Conservation (phyloP, 2,888 invertebrate species). For the Hypena proboscidalis region DNA sequence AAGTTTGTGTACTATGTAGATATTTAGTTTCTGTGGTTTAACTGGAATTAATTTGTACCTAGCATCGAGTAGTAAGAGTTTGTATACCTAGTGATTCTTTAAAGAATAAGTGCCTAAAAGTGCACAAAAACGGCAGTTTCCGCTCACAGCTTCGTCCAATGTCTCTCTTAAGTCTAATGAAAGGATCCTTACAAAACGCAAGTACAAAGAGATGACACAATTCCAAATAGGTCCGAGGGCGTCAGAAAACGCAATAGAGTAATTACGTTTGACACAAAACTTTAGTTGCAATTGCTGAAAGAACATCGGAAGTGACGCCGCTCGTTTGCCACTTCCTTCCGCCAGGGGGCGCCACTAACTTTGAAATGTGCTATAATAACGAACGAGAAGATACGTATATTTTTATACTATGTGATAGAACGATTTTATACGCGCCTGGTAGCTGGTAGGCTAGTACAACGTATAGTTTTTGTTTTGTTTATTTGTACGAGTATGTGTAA, state of each 20-base stretch:
- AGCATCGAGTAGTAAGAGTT: no score
- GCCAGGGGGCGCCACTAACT: conserved; percentile 26
- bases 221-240: conserved; percentile 33
- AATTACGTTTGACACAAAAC: conserved; percentile 59
- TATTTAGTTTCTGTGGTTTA: conserved; percentile 7
- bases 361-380: conserved; percentile 42
- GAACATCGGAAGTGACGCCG: conserved; percentile 51
- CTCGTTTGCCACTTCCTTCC: conserved; percentile 57
- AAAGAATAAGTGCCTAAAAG: not conserved
- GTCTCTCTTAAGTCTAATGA: conserved; percentile 15
- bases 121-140: not conserved
- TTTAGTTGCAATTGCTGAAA: conserved; percentile 55
- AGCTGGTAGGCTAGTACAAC: conserved; percentile 5
- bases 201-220: conserved; percentile 37
- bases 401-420: conserved; percentile 21
- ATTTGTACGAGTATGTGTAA: conserved; percentile 30
- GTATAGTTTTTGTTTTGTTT: conserved; percentile 34
- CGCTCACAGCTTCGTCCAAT: not conserved
- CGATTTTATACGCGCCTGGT: conserved; percentile 39
- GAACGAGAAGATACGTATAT: conserved; percentile 25
- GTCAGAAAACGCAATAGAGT: conserved; percentile 44
- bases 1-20: conserved; percentile 18
- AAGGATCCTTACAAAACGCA: conserved; percentile 34
- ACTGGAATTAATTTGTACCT: no score
- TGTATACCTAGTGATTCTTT: not conserved